Percentiles rank a stretch among this genome's conserved stretches.
These are phyloP conservation scores for Orientallactaga sibirica DNA, from an alignment of 2,797 vertebrate species.

Conservation along the genomic window DNA sequence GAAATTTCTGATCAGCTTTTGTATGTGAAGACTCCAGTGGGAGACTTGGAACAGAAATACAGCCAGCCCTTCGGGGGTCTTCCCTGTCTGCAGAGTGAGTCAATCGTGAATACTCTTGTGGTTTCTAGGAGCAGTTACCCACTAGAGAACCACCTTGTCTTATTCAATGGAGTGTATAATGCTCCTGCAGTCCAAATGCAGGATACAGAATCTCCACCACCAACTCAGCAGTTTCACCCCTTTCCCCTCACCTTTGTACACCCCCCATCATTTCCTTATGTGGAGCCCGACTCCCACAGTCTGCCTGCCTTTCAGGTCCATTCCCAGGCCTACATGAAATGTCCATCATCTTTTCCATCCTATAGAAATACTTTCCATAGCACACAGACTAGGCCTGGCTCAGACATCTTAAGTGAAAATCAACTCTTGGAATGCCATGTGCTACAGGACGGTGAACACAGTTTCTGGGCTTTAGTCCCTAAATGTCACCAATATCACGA, in stretches of 20 bases:
- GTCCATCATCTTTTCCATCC: neutral
- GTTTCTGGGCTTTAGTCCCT: slow-evolving; percentile 28
- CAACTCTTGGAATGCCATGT: neutral
- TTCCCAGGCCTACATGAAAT: neutral
- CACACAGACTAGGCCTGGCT: neutral
- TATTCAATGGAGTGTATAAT: slow-evolving; percentile 62
- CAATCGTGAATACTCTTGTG: slow-evolving; percentile 48
- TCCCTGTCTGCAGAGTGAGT: slow-evolving; percentile 65
- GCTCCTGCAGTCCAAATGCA: neutral
- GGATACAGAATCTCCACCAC: neutral
- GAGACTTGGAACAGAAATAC: slow-evolving; percentile 33
- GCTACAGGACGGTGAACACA: slow-evolving; percentile 49
- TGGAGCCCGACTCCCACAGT: neutral
- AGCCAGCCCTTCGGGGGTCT: slow-evolving; percentile 70
- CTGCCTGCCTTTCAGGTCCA: neutral
- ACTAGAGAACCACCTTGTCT: neutral
- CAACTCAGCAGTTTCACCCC: neutral
- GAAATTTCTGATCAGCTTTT: neutral
- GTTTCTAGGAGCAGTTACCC: neutral
- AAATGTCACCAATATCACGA: neutral
- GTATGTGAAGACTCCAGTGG: neutral
- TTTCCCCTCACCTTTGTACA: neutral
- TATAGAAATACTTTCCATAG: neutral
- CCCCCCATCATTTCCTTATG: neutral
- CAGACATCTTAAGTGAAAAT: neutral